Base-by-base conservation (phyloP, 2,888 invertebrate species). In the Lasioglossum vierecki region DNA sequence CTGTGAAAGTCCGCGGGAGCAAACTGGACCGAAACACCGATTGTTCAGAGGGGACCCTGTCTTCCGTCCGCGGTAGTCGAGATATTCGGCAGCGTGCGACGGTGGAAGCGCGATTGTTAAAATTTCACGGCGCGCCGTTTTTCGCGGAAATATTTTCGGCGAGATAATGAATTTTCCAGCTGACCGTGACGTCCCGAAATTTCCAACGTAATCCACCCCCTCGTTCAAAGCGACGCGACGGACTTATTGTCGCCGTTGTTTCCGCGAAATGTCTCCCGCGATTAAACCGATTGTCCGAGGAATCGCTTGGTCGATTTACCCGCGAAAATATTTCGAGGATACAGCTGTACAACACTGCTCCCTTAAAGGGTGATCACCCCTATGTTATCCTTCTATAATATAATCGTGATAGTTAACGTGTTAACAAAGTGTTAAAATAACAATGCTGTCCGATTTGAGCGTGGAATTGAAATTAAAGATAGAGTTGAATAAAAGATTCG, bases 101-200 rank as follows among this genome's bases (percentile, higher is more conserved):
- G 26, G 53, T 71, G n/a, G 75, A 84, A 68, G 4, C 76, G 77
- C 60, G 73, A 77, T 73, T 60, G 82, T 84, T 82, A 77, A 78
- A 84, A 77, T 78, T 78, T 82, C 74, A 82, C 82, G 82, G 74
- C 35, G 60, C 82, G 3, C 15, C 76, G 76, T 77, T 83, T 82
- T 83, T 72, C 81, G 35, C 15, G 5, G 81, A 72, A 72, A 72
- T 81, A 81, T 81, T 83, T 77, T 68, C 76, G 9, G 41, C 26
- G 35, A 15, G 63, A n/a, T 60, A 83, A 82, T 68, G 72, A 74
- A 82, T 83, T 82, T 77, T 72, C 72, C 80, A 22, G 41, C 70
- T 39, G 68, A 22, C 49, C 60, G 63, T 35, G 75, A 70, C 57
- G 22, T 8, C 49, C 49, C 0, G 49, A 53, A 53, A 53, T 22